phyloP scores from a whole-genome alignment of 1,140 invertebrate genomes.

The Trichonephila clavata region DNA sequence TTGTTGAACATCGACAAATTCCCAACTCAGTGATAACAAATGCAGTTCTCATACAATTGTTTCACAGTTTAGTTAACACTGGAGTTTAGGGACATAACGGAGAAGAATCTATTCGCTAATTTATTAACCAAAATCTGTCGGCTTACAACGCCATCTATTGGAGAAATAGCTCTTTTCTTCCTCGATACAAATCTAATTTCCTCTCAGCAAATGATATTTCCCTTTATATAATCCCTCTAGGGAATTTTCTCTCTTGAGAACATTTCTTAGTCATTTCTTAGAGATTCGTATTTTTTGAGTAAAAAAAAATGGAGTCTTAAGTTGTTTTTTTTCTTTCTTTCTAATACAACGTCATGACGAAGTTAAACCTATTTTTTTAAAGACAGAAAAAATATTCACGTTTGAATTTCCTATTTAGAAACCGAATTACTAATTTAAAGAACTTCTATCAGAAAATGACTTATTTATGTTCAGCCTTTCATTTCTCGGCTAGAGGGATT shows the following conservation, averaged over 20 bases:
- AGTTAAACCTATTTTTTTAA: not conserved
- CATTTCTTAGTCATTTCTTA: not conserved
- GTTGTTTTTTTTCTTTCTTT: too few relatives aligned
- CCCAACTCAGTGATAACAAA: not conserved
- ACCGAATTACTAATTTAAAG: not conserved
- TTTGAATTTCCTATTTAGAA: conserved; percentile 32
- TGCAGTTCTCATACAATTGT: conserved; percentile 17
- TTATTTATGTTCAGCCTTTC: not conserved
- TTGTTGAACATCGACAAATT: conserved; percentile 14
- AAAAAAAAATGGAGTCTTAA: not conserved
- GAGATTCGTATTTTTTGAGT: not conserved
- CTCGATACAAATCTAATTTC: conserved; percentile 46
- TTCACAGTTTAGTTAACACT: conserved; percentile 24
- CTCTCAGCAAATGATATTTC: conserved; percentile 42
- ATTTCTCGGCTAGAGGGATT: not conserved
- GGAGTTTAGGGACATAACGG: not conserved
- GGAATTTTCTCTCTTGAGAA: not conserved
- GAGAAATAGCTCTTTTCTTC: not conserved
- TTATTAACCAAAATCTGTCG: not conserved
- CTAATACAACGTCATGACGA: not conserved
- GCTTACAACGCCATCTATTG: conserved; percentile 25
- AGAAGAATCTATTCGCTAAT: not conserved
- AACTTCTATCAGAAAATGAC: not conserved
- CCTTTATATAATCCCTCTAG: conserved; percentile 30
- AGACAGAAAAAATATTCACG: not conserved